A percentile compares a stretch with the other conserved stretches of the same genome.
These are phyloP conservation scores for Hyperopisus bebe DNA, from an alignment of 2,113 vertebrate genomes.

Conservation along the genomic window DNA sequence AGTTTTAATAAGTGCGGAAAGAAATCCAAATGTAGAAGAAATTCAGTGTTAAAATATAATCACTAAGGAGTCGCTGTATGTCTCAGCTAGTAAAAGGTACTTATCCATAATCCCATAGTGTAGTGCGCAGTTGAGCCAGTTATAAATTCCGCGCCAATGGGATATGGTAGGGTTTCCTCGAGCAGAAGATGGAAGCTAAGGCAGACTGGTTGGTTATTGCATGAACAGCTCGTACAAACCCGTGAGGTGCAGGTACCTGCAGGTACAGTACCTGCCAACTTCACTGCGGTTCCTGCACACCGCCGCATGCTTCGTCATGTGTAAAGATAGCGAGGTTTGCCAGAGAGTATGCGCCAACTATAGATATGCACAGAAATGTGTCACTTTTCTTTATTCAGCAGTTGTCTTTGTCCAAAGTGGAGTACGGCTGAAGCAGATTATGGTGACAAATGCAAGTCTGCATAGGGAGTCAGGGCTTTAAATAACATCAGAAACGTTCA, in stretches of 20 bases:
- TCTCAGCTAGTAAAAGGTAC: neutral
- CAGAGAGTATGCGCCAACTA: neutral
- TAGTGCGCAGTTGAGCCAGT: neutral
- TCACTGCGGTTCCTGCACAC: neutral
- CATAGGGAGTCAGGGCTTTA: neutral
- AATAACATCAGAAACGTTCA: neutral
- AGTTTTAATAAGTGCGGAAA: neutral
- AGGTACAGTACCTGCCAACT: neutral
- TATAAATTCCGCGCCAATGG: neutral
- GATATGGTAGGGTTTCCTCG: neutral
- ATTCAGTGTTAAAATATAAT: neutral
- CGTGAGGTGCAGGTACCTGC: neutral
- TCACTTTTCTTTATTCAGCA: neutral
- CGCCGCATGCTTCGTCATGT: neutral
- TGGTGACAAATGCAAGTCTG: neutral
- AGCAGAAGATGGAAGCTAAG: neutral
- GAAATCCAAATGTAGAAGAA: neutral
- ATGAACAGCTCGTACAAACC: neutral
- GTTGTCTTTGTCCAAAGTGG: neutral
- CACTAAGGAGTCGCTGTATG: neutral
- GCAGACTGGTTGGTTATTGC: neutral
- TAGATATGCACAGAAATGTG: neutral
- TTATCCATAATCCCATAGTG: neutral
- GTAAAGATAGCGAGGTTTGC: neutral
- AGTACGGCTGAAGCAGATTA: neutral